Percentiles rank a stretch among this genome's conserved stretches.
phyloP scores from a whole-genome alignment of 1,140 invertebrate genomes.

The Copidosoma floridanum region DNA sequence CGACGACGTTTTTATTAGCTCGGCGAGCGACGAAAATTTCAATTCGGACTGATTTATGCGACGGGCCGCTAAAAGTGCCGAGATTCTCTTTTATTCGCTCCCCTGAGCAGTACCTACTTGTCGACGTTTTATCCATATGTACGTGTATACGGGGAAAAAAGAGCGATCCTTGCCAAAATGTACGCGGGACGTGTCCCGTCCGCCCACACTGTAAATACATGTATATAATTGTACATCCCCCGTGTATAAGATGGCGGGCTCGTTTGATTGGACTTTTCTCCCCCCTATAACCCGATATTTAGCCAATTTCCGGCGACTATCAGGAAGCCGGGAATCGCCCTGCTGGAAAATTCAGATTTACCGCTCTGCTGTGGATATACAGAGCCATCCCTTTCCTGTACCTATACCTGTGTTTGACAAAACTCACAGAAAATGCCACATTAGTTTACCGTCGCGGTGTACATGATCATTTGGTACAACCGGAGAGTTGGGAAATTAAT shows the following conservation, averaged over 20 bases:
- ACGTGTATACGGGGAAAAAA: too few species aligned
- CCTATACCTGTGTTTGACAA: too few species aligned
- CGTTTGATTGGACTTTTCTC: constrained; percentile 24
- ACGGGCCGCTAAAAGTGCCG: constrained; percentile 2
- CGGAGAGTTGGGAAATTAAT: too few species aligned
- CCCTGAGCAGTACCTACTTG: too few species aligned
- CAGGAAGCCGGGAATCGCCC: not conserved
- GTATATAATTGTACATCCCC: too few species aligned
- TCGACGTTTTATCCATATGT: constrained; percentile 16
- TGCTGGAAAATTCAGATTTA: constrained; percentile 19
- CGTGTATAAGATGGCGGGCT: constrained; percentile 17
- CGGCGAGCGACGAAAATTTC: constrained; percentile 2
- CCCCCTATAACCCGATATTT: constrained; percentile 20
- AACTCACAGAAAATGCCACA: too few species aligned
- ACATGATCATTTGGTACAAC: too few species aligned
- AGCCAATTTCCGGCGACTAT: constrained; percentile 21
- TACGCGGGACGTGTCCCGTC: too few species aligned
- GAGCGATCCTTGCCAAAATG: constrained; percentile 21
- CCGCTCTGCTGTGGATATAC: not conserved
- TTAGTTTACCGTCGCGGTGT: too few species aligned
- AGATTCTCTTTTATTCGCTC: too few species aligned
- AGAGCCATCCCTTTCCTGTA: too few species aligned
- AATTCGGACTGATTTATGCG: not conserved
- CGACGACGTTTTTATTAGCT: not conserved
- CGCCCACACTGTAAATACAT: too few species aligned